Evolutionary conservation across 1,140 invertebrate species (phyloP), one percentile per base, ranked within the genome.

Genomic region (Drosophila mauritiana): DNA sequence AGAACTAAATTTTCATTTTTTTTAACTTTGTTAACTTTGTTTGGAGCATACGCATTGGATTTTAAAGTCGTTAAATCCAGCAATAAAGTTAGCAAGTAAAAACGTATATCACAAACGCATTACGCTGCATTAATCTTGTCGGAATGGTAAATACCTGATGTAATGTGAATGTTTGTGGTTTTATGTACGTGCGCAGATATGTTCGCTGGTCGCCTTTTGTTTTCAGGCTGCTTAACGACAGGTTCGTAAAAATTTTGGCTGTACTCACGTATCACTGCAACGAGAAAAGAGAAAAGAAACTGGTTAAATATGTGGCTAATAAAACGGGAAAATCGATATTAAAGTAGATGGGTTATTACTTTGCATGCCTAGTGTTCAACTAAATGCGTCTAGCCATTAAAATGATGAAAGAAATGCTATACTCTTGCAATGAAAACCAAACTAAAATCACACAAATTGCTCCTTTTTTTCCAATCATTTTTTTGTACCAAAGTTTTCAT

Each of bases 221-320:
- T 62, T 73, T 34, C 12, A 1, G 58, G 36, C 69, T 36, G 20
- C 45, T 64, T 56, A 49, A 51, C 42, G 51, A 55, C 49, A 45
- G 37, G 31, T 48, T 55, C 52, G 46, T 67, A 65, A 39, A 76
- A 74, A 48, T 76, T 43, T 25, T 46, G 55, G 57, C 8, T 51
- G 34, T 88, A 88, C 83, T 88, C 80, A 88, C 83, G 83, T 89
- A 80, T 88, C 83, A 54, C 83, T 88, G 79, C 39, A 89, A 88
- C 7, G 83, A 82, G 36, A 73, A 69, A 8, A 56, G 52, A 48
- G 36, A 20, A 61, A 31, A 17, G 27, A 52, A 68, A 25, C 37
- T 27, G 40, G 59, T 43, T 65, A 68, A 49, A 36, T 13, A 39
- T 39, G 37, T 4, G 1, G 15, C 3, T 25, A n/a, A 36, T 39